Evolutionary conservation across 1,140 invertebrate species (phyloP).

Genomic region (Acromyrmex echinatior): DNA sequence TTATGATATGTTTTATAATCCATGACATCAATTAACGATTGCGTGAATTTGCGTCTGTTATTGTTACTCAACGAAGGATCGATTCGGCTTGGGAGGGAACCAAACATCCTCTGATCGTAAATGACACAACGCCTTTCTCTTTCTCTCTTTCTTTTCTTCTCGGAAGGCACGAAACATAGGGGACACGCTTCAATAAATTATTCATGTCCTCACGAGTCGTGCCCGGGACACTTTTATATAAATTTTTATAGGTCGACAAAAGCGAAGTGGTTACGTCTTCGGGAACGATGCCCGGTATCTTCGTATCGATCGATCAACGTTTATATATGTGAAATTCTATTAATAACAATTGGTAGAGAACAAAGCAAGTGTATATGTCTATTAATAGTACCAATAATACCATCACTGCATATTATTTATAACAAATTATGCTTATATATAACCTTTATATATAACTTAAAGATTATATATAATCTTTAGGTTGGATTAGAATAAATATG

Average conservation of each 20-base stretch:
- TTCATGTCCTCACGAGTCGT: conserved; percentile 69
- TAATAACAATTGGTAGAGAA: conserved; percentile 17
- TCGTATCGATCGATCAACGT: conserved; percentile 25
- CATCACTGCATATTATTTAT: neutral
- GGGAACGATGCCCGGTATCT: conserved; percentile 6
- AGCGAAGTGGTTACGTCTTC: conserved; percentile 24
- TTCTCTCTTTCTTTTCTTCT: conserved; percentile 30
- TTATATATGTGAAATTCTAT: neutral
- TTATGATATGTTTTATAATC: conserved; percentile 41
- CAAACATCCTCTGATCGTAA: conserved; percentile 31
- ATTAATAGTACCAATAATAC: no score
- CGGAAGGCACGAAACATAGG: conserved; percentile 46
- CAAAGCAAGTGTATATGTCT: neutral
- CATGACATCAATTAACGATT: conserved; percentile 67
- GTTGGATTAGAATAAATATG: neutral
- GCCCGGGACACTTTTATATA: conserved; percentile 58
- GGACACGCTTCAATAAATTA: conserved; percentile 74
- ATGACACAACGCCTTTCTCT: conserved; percentile 16
- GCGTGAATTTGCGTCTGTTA: conserved; percentile 52
- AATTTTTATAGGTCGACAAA: conserved; percentile 59
- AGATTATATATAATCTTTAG: neutral
- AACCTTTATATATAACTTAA: neutral
- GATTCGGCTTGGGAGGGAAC: neutral
- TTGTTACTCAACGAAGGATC: conserved; percentile 54
- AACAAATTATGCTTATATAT: neutral